Conservation (phyloP, 2,888 invertebrate species). For the Mayetiola destructor region DNA sequence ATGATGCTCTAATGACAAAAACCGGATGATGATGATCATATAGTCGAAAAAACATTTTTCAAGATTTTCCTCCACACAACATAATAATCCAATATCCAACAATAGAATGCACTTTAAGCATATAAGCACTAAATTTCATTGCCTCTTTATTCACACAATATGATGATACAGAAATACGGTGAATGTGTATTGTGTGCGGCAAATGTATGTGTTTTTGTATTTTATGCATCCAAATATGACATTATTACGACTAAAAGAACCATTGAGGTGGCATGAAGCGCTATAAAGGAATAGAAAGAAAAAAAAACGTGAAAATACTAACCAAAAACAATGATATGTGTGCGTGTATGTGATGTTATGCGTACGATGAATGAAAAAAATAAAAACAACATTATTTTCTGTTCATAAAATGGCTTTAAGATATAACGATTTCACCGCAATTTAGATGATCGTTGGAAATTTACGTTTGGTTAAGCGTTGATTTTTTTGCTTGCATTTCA, state of each 20-base stretch:
- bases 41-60: not conserved
- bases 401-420: slow-evolving; percentile 10
- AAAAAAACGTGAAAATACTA: not conserved
- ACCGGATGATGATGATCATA: not conserved
- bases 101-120: not conserved
- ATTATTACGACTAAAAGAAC: not conserved
- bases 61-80: not conserved
- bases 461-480: slow-evolving; percentile 10
- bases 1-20: slow-evolving; percentile 1
- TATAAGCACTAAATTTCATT: not conserved
- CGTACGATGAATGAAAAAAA: too few relatives aligned
- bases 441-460: slow-evolving; percentile 1
- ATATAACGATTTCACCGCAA: not conserved
- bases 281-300: not conserved
- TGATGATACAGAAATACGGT: too few relatives aligned
- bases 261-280: not conserved
- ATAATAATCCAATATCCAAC: not conserved
- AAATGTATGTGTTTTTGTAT: not conserved
- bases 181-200: not conserved
- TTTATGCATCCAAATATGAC: not conserved
- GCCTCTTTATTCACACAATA: too few relatives aligned
- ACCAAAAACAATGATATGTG: not conserved
- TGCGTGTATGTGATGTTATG: not conserved
- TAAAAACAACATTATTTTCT: not conserved
- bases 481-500: not conserved